Evolutionary conservation across 2,888 invertebrate genomes (phyloP).

Genomic region (Pardosa pseudoannulata): DNA sequence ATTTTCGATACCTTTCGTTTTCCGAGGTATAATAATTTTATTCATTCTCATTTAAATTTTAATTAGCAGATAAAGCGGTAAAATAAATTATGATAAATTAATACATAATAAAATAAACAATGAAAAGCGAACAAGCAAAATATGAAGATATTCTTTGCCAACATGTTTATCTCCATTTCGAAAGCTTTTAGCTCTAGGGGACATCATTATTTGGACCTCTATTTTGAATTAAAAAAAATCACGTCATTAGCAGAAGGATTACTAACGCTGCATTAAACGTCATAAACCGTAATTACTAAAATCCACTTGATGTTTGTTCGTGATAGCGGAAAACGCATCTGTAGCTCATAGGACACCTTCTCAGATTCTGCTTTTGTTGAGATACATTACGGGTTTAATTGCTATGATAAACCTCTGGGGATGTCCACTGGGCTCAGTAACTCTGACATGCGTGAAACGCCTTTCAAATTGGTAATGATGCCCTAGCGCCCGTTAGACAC

Average conservation of each 20-base stretch:
- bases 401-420: constrained; percentile 23
- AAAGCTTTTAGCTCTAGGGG: background rate
- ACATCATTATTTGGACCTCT: background rate
- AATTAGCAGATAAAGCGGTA: background rate
- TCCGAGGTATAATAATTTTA: no score
- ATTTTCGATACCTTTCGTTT: no score
- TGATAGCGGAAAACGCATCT: constrained; percentile 1
- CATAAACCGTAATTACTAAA: background rate
- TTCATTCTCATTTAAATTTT: background rate
- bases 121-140: background rate
- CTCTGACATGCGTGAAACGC: constrained; percentile 28
- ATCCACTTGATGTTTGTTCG: constrained; percentile 6
- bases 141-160: background rate
- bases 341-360: background rate
- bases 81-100: constrained; percentile 8
- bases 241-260: background rate
- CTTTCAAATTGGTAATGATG: constrained; percentile 29
- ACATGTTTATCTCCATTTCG: constrained; percentile 1
- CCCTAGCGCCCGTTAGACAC: background rate
- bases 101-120: background rate
- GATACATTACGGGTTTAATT: constrained; percentile 13
- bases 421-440: constrained; percentile 13
- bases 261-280: background rate
- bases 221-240: constrained; percentile 1
- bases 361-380: constrained; percentile 1